Evolutionary conservation across 2,797 vertebrate species (phyloP).

Genomic region (Salmo trutta): DNA sequence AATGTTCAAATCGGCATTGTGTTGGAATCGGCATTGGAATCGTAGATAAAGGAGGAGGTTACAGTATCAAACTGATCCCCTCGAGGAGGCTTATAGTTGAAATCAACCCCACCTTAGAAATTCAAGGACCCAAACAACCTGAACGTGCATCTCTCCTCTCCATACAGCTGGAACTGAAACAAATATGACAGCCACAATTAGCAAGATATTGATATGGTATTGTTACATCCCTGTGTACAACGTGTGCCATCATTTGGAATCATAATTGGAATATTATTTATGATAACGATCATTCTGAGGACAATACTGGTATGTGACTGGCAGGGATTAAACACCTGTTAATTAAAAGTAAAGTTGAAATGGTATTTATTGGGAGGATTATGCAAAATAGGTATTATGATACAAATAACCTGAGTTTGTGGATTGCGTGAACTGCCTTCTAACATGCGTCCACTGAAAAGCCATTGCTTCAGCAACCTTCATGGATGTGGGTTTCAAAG

Average conservation of each 20-base stretch:
- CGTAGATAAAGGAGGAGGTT: slow-evolving; percentile 23
- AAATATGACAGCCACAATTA: not conserved
- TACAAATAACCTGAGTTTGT: not conserved
- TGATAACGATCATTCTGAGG: slow-evolving; percentile 24
- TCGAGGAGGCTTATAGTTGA: not conserved
- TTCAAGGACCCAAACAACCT: not conserved
- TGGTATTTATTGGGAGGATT: slow-evolving; percentile 36
- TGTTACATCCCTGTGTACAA: not conserved
- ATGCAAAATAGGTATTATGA: slow-evolving; percentile 39
- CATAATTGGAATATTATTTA: slow-evolving; percentile 9
- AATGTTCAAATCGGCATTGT: too few species aligned
- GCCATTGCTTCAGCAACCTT: not conserved
- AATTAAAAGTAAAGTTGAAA: slow-evolving; percentile 27
- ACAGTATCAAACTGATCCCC: not conserved
- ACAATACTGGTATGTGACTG: slow-evolving; percentile 42
- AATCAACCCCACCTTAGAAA: not conserved
- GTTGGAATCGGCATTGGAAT: not conserved
- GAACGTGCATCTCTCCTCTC: not conserved
- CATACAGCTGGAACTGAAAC: not conserved
- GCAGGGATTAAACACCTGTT: slow-evolving; percentile 53
- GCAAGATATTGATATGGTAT: not conserved
- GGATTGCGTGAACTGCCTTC: not conserved
- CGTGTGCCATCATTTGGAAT: slow-evolving; percentile 8
- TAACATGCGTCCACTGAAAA: not conserved
- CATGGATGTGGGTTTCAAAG: not conserved